Conservation (phyloP, 2,113 vertebrate species). For the Anolis carolinensis region DNA sequence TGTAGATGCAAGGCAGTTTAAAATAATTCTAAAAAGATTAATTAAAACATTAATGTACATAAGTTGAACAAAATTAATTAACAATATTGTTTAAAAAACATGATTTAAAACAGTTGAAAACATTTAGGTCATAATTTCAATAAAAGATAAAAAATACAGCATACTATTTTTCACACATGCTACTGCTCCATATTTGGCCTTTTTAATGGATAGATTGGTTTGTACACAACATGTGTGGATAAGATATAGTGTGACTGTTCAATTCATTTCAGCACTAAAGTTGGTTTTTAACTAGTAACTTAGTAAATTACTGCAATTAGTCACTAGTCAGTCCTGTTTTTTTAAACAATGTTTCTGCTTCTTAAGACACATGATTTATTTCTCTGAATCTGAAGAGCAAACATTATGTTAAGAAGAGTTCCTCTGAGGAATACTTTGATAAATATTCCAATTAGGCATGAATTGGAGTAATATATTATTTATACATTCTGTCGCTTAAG, state of each 20-base stretch:
- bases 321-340: not conserved
- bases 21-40: too few species aligned
- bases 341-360: conserved; percentile 21
- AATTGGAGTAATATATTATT: conserved; percentile 38
- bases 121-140: too few species aligned
- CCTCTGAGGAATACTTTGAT: conserved; percentile 29
- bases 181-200: too few species aligned
- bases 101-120: too few species aligned
- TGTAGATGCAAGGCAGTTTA: too few species aligned
- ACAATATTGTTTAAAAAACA: too few species aligned
- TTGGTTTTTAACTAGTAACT: conserved; percentile 31
- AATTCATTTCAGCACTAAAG: not conserved
- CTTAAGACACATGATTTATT: conserved; percentile 35
- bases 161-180: too few species aligned
- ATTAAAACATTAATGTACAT: too few species aligned
- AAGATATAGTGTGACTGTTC: not conserved
- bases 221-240: not conserved
- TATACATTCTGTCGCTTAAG: conserved; percentile 42
- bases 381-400: conserved; percentile 42
- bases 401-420: conserved; percentile 28
- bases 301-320: conserved; percentile 28
- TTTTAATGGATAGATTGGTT: not conserved
- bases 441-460: conserved; percentile 35
- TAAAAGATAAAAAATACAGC: too few species aligned
- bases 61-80: too few species aligned